These are phyloP conservation scores for Dysmachus trigonus DNA, from an alignment of 2,888 invertebrate species.

Conservation along the genomic window DNA sequence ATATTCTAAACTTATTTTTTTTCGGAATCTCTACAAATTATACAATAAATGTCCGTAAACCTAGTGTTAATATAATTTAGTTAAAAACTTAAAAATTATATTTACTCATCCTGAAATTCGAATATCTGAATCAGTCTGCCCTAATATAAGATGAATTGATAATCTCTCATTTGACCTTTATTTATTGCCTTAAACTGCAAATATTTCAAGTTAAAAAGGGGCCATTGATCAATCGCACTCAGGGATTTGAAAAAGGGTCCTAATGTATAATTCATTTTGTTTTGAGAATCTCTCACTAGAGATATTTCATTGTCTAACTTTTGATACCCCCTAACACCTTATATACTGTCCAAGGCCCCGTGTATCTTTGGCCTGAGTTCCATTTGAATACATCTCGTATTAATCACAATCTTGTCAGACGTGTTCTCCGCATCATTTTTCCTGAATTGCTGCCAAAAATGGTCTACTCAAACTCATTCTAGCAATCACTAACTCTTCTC, in stretches of 20 bases:
- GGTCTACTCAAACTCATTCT: background rate
- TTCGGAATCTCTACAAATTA: too few relatives aligned
- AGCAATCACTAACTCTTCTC: background rate
- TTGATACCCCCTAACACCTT: background rate
- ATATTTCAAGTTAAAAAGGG: background rate
- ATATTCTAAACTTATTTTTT: too few relatives aligned
- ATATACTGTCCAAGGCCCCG: background rate
- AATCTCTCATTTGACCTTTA: background rate
- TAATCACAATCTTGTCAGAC: background rate
- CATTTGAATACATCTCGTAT: background rate
- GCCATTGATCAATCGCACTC: background rate
- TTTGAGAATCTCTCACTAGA: background rate
- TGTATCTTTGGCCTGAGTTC: background rate
- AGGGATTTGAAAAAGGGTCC: background rate
- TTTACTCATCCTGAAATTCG: too few relatives aligned
- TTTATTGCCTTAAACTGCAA: background rate
- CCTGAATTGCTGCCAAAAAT: background rate
- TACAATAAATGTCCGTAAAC: too few relatives aligned
- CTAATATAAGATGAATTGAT: background rate
- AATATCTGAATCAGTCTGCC: too few relatives aligned
- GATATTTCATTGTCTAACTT: background rate
- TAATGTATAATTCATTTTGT: background rate
- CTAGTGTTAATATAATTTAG: too few relatives aligned
- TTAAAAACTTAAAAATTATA: too few relatives aligned
- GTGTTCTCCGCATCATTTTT: background rate